Conservation (phyloP, 2,113 vertebrate species). For the Megalops atlanticus region DNA sequence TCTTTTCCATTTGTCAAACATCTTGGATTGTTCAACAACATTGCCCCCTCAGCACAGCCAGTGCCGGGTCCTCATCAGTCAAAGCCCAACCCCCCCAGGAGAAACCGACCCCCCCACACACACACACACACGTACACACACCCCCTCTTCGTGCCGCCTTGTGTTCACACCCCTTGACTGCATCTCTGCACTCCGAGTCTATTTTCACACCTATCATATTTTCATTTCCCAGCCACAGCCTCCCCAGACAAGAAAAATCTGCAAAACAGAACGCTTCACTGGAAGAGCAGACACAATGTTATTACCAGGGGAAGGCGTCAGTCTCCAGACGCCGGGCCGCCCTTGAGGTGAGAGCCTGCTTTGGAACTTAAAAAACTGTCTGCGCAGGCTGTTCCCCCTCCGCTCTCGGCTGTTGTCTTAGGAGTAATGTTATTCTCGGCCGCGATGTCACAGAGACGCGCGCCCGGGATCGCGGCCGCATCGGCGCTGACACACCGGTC, state of each 20-base stretch:
- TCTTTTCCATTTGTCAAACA: constrained; percentile 8
- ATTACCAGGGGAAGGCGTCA: not conserved
- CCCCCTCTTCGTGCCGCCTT: not conserved
- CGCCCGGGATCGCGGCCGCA: not conserved
- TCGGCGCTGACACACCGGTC: not conserved
- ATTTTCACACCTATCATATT: constrained; percentile 24
- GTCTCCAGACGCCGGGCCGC: not conserved
- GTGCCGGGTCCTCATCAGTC: constrained; percentile 12
- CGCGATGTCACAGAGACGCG: not conserved
- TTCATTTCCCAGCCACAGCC: not conserved
- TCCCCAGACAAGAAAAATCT: not conserved
- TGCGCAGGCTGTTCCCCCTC: not conserved
- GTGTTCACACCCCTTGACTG: not conserved
- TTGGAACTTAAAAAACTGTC: not conserved
- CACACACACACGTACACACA: not conserved
- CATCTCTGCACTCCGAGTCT: not conserved
- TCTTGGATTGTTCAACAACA: constrained; percentile 5
- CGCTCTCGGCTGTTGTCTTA: not conserved
- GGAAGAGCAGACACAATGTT: not conserved
- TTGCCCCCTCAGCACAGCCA: constrained; percentile 26
- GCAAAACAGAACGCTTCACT: not conserved
- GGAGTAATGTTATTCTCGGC: not conserved
- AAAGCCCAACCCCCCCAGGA: not conserved
- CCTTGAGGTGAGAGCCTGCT: not conserved
- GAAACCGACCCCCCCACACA: too few relatives aligned